Base-by-base conservation (phyloP, 30 jellyfish, hydroid and myxozoan genomes). In the Cassiopea andromeda region DNA sequence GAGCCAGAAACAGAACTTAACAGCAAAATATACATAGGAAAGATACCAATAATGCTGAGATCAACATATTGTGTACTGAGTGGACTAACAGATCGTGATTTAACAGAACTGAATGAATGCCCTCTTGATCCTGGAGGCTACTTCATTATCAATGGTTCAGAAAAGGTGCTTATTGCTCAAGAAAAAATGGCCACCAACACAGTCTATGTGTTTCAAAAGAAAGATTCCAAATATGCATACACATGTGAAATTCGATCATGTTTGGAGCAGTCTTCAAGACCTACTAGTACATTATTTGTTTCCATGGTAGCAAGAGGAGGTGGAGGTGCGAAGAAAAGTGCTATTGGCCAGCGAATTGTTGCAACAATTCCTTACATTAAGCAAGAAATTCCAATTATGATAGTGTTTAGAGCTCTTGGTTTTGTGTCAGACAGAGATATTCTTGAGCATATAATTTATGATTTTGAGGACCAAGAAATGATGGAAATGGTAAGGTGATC, bases 51-150 rank as follows among this genome's bases (percentile, higher is more conserved):
- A 49, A 97, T 97, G 99, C 86, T 97, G 47, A 91, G 99, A 16
- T 97, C 99, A 54, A 88, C 98, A 38, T 97, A 90, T 87, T 97
- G 99, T 74, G 90, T 93, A 38, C 92, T 97, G 45, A 93, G 91
- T 78, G 98, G 97, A 5, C 73, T 91, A 15, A 83, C 97, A 7
- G 99, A 97, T 88, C 98, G 98, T 93, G 99, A 93, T 69, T 87
- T 97, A 74, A 90, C 98, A 45, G 99, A 97, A 90, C 74, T 93
- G 82, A 93, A 94, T 74, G 99, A 97, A 85, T 97, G 99, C 89
- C 99, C 99, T 2, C 89, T 97, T 67, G 99, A 97, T 69, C 99
- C 99, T 38, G 99, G 99, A 49, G 99, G 99, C 57, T 97, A 97
- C 73, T 97, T 97, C 85, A 94, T 97, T 80, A 94, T 97, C 45